These are phyloP conservation scores for Molothrus aeneus DNA, from an alignment of 2,797 vertebrate species.

Conservation along the genomic window DNA sequence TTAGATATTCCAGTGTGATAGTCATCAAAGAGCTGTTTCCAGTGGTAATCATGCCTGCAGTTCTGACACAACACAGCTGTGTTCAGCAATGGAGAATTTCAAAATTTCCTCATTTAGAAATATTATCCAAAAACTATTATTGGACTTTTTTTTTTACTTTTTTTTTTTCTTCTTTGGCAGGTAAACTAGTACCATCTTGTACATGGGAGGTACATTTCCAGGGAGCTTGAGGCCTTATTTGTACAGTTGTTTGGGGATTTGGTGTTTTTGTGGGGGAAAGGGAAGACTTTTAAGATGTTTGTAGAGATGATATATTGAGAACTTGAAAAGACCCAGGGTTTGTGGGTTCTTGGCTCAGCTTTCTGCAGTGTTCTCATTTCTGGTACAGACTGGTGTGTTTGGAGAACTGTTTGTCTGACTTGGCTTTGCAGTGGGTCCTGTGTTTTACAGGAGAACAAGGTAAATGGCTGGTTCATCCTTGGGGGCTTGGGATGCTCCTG, in stretches of 20 bases:
- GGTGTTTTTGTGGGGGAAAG: neutral
- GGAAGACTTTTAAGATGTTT: neutral
- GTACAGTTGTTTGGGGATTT: neutral
- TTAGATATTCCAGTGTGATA: slow-evolving; percentile 53
- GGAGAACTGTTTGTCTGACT: neutral
- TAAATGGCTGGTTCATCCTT: neutral
- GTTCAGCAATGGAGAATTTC: neutral
- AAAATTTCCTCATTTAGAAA: slow-evolving; percentile 32
- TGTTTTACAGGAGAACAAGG: neutral
- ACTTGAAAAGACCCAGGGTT: neutral
- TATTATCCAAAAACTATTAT: neutral
- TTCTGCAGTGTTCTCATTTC: neutral
- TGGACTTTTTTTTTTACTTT: neutral
- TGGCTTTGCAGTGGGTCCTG: neutral
- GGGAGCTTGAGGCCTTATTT: neutral
- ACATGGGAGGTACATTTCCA: neutral
- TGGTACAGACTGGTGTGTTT: neutral
- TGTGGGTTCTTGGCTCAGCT: neutral
- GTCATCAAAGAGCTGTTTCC: slow-evolving; percentile 57
- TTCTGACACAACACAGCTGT: slow-evolving; percentile 64
- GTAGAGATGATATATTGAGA: neutral
- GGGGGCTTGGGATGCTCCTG: neutral
- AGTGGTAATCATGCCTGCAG: slow-evolving; percentile 30
- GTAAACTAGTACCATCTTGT: slow-evolving; percentile 32
- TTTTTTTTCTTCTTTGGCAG: neutral